Conservation (phyloP, 2,888 invertebrate genomes). For the Phalera bucephala region DNA sequence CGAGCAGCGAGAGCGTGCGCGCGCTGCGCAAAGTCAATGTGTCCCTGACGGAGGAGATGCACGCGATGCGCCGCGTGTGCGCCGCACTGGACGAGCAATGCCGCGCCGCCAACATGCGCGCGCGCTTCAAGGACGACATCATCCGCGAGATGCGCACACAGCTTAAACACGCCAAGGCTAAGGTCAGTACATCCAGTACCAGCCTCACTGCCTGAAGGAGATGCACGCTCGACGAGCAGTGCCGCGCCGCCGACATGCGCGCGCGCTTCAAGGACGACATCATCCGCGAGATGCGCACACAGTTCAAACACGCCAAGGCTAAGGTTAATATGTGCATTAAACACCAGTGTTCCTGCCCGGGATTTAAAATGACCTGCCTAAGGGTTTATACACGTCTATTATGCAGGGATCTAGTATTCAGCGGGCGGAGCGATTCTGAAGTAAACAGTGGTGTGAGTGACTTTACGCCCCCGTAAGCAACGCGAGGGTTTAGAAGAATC, state of each 20-base stretch:
- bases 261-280: slow-evolving; percentile 85
- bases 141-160: slow-evolving; percentile 85
- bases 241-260: slow-evolving; percentile 59
- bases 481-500: no score
- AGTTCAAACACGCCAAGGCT: slow-evolving; percentile 78
- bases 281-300: slow-evolving; percentile 85
- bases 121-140: slow-evolving; percentile 85
- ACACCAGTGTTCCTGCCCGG: no score
- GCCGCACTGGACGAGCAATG: slow-evolving; percentile 81
- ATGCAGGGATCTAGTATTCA: no score
- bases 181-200: slow-evolving; percentile 38
- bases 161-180: slow-evolving; percentile 75
- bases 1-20: slow-evolving; percentile 70
- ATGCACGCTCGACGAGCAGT: no score
- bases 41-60: slow-evolving; percentile 79
- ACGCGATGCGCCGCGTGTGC: slow-evolving; percentile 76
- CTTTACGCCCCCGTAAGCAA: no score
- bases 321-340: no score
- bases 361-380: no score
- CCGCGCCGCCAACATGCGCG: slow-evolving; percentile 76
- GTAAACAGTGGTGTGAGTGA: no score
- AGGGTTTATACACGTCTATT: no score
- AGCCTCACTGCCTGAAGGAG: slow-evolving; percentile 8
- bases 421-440: no score
- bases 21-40: slow-evolving; percentile 84